Conservation (phyloP, 1,140 invertebrate genomes). For the Euura saliciscinereae region DNA sequence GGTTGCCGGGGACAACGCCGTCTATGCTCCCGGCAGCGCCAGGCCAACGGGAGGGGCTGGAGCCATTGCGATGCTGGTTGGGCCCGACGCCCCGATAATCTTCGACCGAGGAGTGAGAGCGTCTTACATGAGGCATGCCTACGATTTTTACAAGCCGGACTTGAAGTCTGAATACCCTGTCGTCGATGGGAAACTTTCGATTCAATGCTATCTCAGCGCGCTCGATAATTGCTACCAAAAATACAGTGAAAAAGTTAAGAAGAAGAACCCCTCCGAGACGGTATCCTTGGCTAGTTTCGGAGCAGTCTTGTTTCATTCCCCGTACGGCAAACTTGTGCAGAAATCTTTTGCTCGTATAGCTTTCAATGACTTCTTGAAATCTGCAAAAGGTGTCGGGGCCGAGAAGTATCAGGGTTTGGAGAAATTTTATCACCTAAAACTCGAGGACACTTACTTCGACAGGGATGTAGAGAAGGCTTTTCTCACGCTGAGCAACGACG, state of each 20-base stretch:
- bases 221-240: slow-evolving; percentile 91
- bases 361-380: slow-evolving; percentile 82
- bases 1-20: slow-evolving; percentile 93
- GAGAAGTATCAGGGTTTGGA: slow-evolving; percentile 70
- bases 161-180: slow-evolving; percentile 92
- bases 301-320: slow-evolving; percentile 94
- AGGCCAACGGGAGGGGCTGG: slow-evolving; percentile 97
- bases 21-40: slow-evolving; percentile 91
- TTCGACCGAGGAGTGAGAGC: slow-evolving; percentile 86
- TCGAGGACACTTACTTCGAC: slow-evolving; percentile 91
- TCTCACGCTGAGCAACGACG: slow-evolving; percentile 72
- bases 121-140: slow-evolving; percentile 91
- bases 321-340: slow-evolving; percentile 96
- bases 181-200: slow-evolving; percentile 95
- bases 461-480: slow-evolving; percentile 89
- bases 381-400: slow-evolving; percentile 11
- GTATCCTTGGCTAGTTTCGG: slow-evolving; percentile 75
- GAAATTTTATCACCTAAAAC: slow-evolving; percentile 69
- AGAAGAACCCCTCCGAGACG: slow-evolving; percentile 55
- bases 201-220: slow-evolving; percentile 92
- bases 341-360: slow-evolving; percentile 91
- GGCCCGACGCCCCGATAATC: slow-evolving; percentile 89
- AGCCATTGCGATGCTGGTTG: slow-evolving; percentile 95
- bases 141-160: slow-evolving; percentile 99
- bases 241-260: slow-evolving; percentile 78